These are phyloP conservation scores for Dryobota labecula DNA, from an alignment of 2,888 invertebrate genomes.

Conservation along the genomic window DNA sequence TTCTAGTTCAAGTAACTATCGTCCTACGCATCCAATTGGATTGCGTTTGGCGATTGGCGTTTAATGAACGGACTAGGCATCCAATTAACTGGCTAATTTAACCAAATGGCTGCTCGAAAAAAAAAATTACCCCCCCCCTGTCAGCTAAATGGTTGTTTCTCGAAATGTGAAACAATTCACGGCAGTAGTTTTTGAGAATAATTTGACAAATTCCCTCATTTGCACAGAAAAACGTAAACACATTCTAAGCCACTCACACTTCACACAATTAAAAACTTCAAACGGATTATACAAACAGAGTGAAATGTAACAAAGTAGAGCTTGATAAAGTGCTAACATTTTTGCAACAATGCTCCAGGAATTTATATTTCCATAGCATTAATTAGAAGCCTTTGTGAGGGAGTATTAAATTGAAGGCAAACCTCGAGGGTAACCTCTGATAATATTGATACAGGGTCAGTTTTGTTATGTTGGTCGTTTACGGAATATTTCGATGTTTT, in stretches of 20 bases:
- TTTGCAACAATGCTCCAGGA: slow-evolving; percentile 40
- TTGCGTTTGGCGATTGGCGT: no score
- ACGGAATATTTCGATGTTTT: slow-evolving; percentile 4
- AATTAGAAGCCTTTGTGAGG: slow-evolving; percentile 55
- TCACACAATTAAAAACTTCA: slow-evolving; percentile 55
- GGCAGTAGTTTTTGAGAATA: no score
- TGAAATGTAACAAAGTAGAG: slow-evolving; percentile 54
- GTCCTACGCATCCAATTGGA: no score
- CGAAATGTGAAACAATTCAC: no score
- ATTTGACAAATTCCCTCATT: slow-evolving; percentile 27
- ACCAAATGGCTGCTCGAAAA: no score
- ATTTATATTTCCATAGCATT: slow-evolving; percentile 63
- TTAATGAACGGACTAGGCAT: no score
- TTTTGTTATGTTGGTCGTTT: not conserved
- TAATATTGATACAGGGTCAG: slow-evolving; percentile 43
- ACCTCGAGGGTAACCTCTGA: slow-evolving; percentile 22
- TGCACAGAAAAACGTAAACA: slow-evolving; percentile 34
- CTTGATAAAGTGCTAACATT: slow-evolving; percentile 47
- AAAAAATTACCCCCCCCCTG: no score
- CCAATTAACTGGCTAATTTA: no score
- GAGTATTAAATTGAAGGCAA: slow-evolving; percentile 18
- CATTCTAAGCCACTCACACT: slow-evolving; percentile 35
- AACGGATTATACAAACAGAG: slow-evolving; percentile 49
- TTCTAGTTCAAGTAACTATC: no score
- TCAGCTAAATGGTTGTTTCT: no score